Evolutionary conservation across 2,888 invertebrate species (phyloP), one percentile per base, ranked within the genome.

Genomic region (Cephonodes hylas): DNA sequence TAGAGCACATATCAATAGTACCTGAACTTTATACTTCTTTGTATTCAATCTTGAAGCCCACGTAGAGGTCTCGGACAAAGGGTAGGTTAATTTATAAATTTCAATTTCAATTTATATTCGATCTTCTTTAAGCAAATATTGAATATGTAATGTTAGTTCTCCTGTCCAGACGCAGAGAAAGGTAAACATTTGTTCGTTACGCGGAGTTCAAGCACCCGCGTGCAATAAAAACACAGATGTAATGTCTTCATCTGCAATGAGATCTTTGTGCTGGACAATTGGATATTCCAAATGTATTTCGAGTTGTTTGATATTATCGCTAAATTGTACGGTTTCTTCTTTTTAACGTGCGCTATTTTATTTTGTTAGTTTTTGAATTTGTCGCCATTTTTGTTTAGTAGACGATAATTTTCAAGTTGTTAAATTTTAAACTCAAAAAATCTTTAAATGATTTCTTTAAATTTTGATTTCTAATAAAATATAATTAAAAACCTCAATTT

Each of bases 181-280:
- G 53, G 53, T 53, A 53, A 53, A 31, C 31, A 18, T 18, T 18
- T 53, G 18, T 18, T n/a, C 45, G 22, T 23, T 22, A 13, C n/a
- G 15, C 34, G 13, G 27, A 53, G 53, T 27, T 53, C 53, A 53
- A 31, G 31, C 18, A 31, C 53, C 53, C 18, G 18, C 0, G 46
- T 31, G 18, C 53, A 53, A 53, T 53, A 53, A 31, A 53, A 53
- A 53, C 27, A 53, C 53, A 31, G 31, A 31, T 53, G 31, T 53
- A 53, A 53, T 53, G 53, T 53, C 53, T 31, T 27, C 27, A 18
- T 48, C 53, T 31, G 53, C 53, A 53, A n/a, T n/a, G 38, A n/a
- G 27, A 27, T 31, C 22, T 46, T 18, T 22, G 25, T 6, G 31
- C 31, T 31, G 53, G 31, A 53, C 53, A 53, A 53, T 53, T 53